Conservation (phyloP, 2,888 invertebrate species). For the Athalia circularis region DNA sequence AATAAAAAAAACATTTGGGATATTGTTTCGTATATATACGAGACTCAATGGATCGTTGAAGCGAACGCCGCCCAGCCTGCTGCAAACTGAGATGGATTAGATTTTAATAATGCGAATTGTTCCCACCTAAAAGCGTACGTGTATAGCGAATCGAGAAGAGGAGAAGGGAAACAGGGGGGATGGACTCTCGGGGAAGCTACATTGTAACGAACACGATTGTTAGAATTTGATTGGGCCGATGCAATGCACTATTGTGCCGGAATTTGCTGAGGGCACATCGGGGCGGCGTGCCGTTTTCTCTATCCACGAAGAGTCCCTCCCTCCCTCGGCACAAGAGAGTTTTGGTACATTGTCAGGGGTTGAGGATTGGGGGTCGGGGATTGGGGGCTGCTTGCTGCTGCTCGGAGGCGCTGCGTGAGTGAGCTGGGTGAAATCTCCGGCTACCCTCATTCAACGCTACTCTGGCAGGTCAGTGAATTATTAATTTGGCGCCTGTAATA, state of each 20-base stretch:
- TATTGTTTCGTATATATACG: constrained; percentile 7
- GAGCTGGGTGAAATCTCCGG: constrained; percentile 38
- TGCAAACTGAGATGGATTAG: constrained; percentile 65
- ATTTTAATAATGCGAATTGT: constrained; percentile 71
- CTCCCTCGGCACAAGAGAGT: background rate
- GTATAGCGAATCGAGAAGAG: constrained; percentile 14
- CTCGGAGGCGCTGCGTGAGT: constrained; percentile 20
- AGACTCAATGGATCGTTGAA: constrained; percentile 13
- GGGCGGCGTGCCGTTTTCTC: constrained; percentile 19
- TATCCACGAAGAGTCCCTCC: constrained; percentile 15
- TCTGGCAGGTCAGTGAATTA: constrained; percentile 42
- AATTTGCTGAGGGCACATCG: constrained; percentile 51
- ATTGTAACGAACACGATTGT: constrained; percentile 58
- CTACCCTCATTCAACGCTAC: constrained; percentile 40
- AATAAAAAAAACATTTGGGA: background rate
- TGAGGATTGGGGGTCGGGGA: background rate
- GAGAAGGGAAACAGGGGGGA: background rate
- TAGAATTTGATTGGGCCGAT: constrained; percentile 65
- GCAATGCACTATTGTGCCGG: constrained; percentile 37
- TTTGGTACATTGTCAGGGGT: constrained; percentile 5
- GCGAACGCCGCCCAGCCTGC: constrained; percentile 1
- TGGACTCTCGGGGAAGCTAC: constrained; percentile 32
- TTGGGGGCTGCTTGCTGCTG: background rate
- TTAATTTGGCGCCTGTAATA: constrained; percentile 40
- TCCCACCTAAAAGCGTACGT: constrained; percentile 53